Evolutionary conservation across 2,888 invertebrate genomes (phyloP).

Genomic region (Polietes domitor): DNA sequence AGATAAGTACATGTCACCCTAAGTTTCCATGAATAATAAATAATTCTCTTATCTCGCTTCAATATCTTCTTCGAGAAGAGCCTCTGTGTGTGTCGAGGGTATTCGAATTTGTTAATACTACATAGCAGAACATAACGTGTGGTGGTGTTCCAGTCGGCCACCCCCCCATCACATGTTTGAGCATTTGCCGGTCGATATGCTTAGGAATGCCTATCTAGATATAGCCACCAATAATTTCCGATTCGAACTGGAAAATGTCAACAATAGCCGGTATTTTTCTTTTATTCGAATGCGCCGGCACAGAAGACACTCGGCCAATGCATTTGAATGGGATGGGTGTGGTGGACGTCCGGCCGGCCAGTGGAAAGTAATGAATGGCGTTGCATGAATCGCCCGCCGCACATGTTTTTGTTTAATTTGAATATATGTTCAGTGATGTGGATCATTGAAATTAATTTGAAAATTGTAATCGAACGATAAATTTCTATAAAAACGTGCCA

Average conservation of each 20-base stretch:
- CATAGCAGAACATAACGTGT: too few relatives aligned
- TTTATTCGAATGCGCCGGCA: background rate
- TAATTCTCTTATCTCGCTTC: background rate
- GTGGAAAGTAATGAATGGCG: background rate
- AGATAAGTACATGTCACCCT: background rate
- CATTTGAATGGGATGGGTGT: background rate
- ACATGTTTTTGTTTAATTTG: background rate
- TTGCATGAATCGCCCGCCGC: too few relatives aligned
- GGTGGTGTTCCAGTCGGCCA: too few relatives aligned
- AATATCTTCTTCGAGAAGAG: too few relatives aligned
- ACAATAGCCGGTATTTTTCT: slow-evolving; percentile 1
- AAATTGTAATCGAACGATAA: background rate
- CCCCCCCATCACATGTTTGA: too few relatives aligned
- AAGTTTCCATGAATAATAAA: background rate
- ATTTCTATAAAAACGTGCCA: too few relatives aligned
- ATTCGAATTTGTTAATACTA: too few relatives aligned
- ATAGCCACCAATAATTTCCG: slow-evolving; percentile 26
- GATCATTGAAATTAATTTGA: background rate
- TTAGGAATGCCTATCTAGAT: background rate
- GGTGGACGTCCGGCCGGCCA: background rate
- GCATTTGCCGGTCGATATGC: too few relatives aligned
- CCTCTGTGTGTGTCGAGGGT: too few relatives aligned
- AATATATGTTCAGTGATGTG: background rate
- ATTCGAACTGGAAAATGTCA: slow-evolving; percentile 32
- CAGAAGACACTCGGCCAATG: background rate